Conservation (phyloP, 2,888 invertebrate species). For the Subacronicta megacephala region DNA sequence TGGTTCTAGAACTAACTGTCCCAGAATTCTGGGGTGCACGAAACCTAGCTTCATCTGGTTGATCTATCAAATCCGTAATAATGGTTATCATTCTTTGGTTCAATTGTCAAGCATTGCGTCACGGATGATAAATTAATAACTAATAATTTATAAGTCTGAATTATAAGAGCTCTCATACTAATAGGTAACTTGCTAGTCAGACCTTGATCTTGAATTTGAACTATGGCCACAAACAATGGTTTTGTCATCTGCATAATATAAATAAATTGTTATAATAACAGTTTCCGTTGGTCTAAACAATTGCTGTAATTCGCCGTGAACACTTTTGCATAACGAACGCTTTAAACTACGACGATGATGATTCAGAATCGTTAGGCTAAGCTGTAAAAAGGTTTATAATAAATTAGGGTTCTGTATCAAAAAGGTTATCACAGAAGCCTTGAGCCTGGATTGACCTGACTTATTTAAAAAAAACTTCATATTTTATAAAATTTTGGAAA, state of each 20-base stretch:
- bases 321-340: conserved; percentile 9
- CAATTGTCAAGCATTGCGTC: too few species aligned
- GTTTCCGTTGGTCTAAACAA: conserved; percentile 15
- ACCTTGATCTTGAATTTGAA: conserved; percentile 33
- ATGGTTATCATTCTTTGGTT: too few species aligned
- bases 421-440: not conserved
- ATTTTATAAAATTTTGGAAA: too few species aligned
- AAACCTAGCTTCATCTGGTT: too few species aligned
- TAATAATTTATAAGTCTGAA: too few species aligned
- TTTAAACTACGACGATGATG: conserved; percentile 5
- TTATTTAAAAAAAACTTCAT: too few species aligned
- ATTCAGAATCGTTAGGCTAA: not conserved
- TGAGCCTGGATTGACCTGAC: not conserved
- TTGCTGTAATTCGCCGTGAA: conserved; percentile 38
- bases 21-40: too few species aligned
- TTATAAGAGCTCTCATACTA: too few species aligned
- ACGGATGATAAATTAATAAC: too few species aligned
- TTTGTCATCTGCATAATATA: conserved; percentile 24
- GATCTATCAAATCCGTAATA: too few species aligned
- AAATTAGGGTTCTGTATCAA: not conserved
- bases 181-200: not conserved
- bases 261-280: not conserved
- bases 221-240: not conserved
- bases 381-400: not conserved
- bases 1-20: too few species aligned